Percentiles rank a stretch among this genome's conserved stretches.
These are phyloP conservation scores for Mycteria americana DNA, from an alignment of 2,797 vertebrate genomes.

Conservation along the genomic window DNA sequence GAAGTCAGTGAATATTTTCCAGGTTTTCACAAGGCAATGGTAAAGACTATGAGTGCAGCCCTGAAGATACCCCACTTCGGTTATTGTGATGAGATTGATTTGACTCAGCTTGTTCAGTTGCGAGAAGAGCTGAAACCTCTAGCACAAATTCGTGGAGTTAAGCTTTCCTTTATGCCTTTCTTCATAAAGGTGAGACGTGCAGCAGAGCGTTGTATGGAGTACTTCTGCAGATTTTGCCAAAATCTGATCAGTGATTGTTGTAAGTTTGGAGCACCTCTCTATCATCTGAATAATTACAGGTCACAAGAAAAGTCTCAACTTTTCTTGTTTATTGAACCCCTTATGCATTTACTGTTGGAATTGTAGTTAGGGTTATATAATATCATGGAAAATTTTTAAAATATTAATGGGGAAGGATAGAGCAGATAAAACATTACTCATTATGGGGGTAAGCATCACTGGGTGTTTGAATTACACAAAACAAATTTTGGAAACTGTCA, in stretches of 20 bases:
- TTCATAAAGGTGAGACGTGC: constrained; percentile 88
- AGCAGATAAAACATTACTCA: neutral
- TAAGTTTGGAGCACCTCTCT: neutral
- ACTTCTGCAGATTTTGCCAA: neutral
- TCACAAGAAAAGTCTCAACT: neutral
- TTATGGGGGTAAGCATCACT: neutral
- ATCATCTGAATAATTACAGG: neutral
- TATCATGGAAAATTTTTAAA: neutral
- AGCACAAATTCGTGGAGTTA: constrained; percentile 81
- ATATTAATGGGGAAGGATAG: neutral
- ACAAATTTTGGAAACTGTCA: neutral
- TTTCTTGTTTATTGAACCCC: neutral
- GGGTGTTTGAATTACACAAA: neutral
- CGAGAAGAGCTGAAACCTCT: constrained; percentile 82
- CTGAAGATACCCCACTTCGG: constrained; percentile 95
- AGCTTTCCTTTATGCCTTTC: constrained; percentile 94
- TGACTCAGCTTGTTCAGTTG: constrained; percentile 84
- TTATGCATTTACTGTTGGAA: neutral
- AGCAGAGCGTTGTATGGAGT: neutral
- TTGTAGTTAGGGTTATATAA: neutral
- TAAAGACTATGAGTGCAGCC: constrained; percentile 91
- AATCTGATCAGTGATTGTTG: neutral
- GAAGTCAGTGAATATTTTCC: neutral
- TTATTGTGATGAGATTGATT: constrained; percentile 91
- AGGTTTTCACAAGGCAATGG: constrained; percentile 97